These are phyloP conservation scores for Catharus fuscescens DNA, from an alignment of 2,113 vertebrate species.

Conservation along the genomic window DNA sequence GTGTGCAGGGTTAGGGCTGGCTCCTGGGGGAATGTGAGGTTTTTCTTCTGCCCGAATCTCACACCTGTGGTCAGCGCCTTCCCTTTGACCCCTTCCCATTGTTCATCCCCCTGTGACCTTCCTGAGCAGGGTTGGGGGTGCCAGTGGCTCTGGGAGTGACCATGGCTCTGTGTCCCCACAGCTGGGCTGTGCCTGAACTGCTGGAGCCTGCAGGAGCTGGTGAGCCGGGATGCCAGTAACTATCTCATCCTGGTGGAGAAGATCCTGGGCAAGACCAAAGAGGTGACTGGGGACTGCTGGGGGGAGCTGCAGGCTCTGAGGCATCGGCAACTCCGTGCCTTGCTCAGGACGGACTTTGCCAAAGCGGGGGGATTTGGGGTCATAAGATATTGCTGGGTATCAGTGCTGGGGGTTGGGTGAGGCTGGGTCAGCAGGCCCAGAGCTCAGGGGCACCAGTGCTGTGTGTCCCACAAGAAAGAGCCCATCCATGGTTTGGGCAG, in stretches of 20 bases:
- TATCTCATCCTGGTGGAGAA: slow-evolving; percentile 94
- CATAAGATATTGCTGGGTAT: rapidly evolving
- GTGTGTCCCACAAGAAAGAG: background rate
- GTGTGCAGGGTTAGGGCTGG: background rate
- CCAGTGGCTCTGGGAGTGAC: background rate
- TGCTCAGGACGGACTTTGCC: background rate
- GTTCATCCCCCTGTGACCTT: too few species aligned
- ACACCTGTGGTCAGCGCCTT: background rate
- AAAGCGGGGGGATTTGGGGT: background rate
- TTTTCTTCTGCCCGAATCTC: background rate
- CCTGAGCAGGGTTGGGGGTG: background rate
- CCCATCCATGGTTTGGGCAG: background rate
- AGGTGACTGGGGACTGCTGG: slow-evolving; percentile 69
- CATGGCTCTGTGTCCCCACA: background rate
- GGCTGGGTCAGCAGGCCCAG: background rate
- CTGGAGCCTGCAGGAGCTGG: slow-evolving; percentile 95
- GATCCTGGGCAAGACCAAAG: slow-evolving; percentile 87
- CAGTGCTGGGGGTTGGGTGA: rapidly evolving
- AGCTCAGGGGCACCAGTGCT: background rate
- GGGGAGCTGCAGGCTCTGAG: background rate
- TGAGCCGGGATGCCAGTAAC: slow-evolving; percentile 89
- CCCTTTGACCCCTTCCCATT: rapidly evolving
- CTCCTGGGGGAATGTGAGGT: rapidly evolving
- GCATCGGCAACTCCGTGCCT: rapidly evolving
- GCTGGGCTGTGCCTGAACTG: slow-evolving; percentile 93